Evolutionary conservation across 2,113 vertebrate species (phyloP), one percentile per base, ranked within the genome.

Genomic region (Colaptes auratus): DNA sequence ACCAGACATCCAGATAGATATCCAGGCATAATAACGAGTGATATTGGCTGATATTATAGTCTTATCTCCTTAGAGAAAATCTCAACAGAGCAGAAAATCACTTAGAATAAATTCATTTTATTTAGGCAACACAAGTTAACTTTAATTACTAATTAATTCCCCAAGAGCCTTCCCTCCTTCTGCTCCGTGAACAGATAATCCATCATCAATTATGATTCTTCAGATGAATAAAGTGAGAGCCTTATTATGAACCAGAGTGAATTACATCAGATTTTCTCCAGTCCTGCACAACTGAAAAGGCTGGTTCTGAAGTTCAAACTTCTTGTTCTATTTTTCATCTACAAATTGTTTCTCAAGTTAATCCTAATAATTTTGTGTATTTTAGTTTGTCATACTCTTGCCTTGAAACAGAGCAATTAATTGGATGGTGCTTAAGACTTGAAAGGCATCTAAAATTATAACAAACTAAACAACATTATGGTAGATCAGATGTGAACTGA

Each of bases 11-110:
- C 63, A 67, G 30, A 15, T 1, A 2, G 20, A 50, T n/a, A 85
- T 5, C 69, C 83, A 75, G 24, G 63, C 70, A 52, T 31, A 64
- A 65, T 1, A 70, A 20, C 6, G 4, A 83, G 20, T 53, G 48
- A 9, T 65, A 64, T 71, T 88, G 91, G 30, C 66, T 35, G 36
- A 60, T 81, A 63, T 19, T 60, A 48, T 7, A 77, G 56, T 82
- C 23, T 15, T 61, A 48, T 42, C 53, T 79, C 31, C 65, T 82
- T 31, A 63, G 56, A 82, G 25, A 82, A 66, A 72, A 84, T 80
- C 33, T n/a, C 63, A 93, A 27, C 31, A 72, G 74, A 95, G 90
- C 74, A 91, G 71, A 95, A 95, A 91, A 93, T 78, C 23, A 86
- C 59, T 92, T 73, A 7, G 10, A 44, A 65, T 39, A 74, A 82